Evolutionary conservation across 2,113 vertebrate species (phyloP).

Genomic region (Gymnarchus niloticus): DNA sequence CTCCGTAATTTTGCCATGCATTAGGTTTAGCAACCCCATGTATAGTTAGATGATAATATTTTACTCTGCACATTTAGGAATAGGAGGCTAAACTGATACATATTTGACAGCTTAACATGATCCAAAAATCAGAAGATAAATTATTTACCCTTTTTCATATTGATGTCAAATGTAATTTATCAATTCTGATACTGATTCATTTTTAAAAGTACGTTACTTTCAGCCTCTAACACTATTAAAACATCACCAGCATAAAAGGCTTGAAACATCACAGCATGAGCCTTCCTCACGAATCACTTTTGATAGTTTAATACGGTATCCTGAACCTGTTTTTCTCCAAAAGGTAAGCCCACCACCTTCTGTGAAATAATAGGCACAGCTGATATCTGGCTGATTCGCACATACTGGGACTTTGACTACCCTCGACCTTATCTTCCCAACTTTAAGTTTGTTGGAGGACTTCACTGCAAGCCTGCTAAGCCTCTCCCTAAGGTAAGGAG

Average conservation of each 20-base stretch:
- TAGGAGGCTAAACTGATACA: too few species aligned
- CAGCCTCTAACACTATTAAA: background rate
- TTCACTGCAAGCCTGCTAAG: slow-evolving; percentile 76
- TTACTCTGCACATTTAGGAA: background rate
- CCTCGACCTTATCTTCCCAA: slow-evolving; percentile 75
- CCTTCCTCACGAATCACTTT: background rate
- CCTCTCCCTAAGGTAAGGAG: slow-evolving; percentile 66
- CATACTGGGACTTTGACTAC: slow-evolving; percentile 83
- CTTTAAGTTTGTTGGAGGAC: slow-evolving; percentile 77
- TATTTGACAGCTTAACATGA: background rate
- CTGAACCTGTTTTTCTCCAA: background rate
- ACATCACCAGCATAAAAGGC: background rate
- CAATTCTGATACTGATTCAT: background rate
- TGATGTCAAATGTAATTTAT: background rate
- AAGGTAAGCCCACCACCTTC: slow-evolving; percentile 68
- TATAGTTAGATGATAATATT: background rate
- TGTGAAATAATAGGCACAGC: slow-evolving; percentile 75
- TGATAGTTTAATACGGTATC: background rate
- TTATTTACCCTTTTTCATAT: background rate
- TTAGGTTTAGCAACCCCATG: too few species aligned
- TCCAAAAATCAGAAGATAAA: background rate
- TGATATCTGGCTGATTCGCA: slow-evolving; percentile 79
- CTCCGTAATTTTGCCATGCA: too few species aligned
- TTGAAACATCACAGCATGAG: background rate
- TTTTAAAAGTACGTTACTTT: background rate